Conservation (phyloP, 1,140 invertebrate genomes). For the Drosophila subpulchrella region DNA sequence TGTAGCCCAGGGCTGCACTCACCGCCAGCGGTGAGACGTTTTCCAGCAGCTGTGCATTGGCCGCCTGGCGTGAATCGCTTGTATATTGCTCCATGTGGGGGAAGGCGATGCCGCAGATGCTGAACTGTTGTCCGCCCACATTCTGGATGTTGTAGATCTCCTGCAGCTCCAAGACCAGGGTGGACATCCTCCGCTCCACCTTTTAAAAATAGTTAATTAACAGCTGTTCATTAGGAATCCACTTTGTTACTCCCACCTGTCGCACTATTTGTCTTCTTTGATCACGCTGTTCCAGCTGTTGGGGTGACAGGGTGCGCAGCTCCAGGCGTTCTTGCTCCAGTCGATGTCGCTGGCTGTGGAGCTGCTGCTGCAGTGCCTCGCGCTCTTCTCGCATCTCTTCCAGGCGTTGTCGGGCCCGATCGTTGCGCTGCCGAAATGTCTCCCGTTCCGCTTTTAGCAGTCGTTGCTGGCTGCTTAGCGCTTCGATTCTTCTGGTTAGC, state of each 20-base stretch:
- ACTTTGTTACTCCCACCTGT: conserved; percentile 22
- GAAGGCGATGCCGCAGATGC: conserved; percentile 90
- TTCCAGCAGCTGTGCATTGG: conserved; percentile 55
- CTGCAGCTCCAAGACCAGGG: conserved; percentile 84
- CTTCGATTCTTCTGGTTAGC: conserved; percentile 86
- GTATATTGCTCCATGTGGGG: conserved; percentile 88
- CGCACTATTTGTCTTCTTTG: conserved; percentile 48
- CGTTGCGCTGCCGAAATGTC: conserved; percentile 86
- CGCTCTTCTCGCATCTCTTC: conserved; percentile 40
- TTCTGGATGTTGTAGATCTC: conserved; percentile 85
- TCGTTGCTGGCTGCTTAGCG: conserved; percentile 86
- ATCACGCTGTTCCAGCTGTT: conserved; percentile 41
- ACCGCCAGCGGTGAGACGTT: conserved; percentile 88
- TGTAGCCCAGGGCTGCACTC: conserved; percentile 92
- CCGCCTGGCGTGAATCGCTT: conserved; percentile 51
- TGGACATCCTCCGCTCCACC: conserved; percentile 74
- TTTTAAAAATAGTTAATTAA: conserved; percentile 2
- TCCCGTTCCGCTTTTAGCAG: conserved; percentile 86
- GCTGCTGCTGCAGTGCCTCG: conserved; percentile 33
- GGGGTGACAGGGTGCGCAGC: conserved; percentile 25
- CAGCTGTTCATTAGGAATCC: no score
- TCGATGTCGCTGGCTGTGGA: conserved; percentile 34
- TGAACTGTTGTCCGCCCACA: conserved; percentile 84
- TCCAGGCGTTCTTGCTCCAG: conserved; percentile 59
- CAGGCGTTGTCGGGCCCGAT: conserved; percentile 34